Evolutionary conservation across 2,797 vertebrate species (phyloP).

Genomic region (Sebastes steindachneri): DNA sequence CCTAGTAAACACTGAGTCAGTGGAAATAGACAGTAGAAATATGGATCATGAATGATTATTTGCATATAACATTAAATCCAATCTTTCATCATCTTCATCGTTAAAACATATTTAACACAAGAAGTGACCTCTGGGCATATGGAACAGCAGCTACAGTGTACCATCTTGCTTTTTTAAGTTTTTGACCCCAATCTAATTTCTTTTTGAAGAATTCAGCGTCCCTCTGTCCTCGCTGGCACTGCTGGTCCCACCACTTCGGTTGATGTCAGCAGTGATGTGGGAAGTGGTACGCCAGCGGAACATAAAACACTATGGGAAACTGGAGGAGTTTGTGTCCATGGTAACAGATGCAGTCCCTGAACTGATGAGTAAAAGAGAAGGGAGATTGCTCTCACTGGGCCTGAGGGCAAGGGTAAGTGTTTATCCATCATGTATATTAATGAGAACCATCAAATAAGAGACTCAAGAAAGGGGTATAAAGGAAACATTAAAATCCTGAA

Average conservation of each 20-base stretch:
- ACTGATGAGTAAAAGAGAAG: slow-evolving; percentile 85
- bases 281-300: slow-evolving; percentile 81
- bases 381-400: slow-evolving; percentile 86
- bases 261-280: slow-evolving; percentile 89
- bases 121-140: not conserved
- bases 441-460: not conserved
- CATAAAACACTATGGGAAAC: slow-evolving; percentile 85
- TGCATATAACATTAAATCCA: too few species aligned
- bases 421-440: not conserved
- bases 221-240: slow-evolving; percentile 82
- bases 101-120: not conserved
- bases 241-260: slow-evolving; percentile 82
- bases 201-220: slow-evolving; percentile 71
- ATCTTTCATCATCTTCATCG: too few species aligned
- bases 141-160: not conserved
- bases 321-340: slow-evolving; percentile 87
- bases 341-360: slow-evolving; percentile 86
- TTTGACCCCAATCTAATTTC: not conserved
- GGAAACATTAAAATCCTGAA: not conserved
- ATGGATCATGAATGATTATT: too few species aligned
- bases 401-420: slow-evolving; percentile 86
- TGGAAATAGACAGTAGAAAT: too few species aligned
- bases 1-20: too few species aligned
- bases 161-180: not conserved
- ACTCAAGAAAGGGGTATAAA: accelerated